Base-by-base conservation (phyloP, 2,888 invertebrate species). In the Hartigia nigra region DNA sequence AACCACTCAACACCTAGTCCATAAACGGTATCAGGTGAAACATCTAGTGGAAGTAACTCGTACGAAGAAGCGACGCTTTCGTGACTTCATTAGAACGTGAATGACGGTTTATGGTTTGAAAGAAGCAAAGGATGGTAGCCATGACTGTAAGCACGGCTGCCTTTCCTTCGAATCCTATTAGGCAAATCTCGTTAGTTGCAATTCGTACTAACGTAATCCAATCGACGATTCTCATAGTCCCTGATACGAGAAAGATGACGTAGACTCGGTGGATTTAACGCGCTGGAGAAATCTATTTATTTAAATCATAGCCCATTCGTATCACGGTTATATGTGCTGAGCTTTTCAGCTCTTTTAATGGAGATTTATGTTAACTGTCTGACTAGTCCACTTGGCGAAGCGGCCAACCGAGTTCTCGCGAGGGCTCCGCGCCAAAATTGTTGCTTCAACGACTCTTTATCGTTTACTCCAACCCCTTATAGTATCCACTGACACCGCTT, bases 251-350 rank as follows among this genome's bases (percentile, higher is more conserved):
- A 55, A 55, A 55, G 55, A 55, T 23, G 55, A 55, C 55, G 55
- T 23, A 23, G 9, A 55, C 55, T 23, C 55, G 55, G 55, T 1
- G 55, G 55, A 23, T 9, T 55, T 55, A 23, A 55, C 23, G 55
- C 55, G 55, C 55, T 23, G 9, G 55, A 55, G 55, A 55, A 80
- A 83, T 85, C 81, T 84, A 79, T 85, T 87, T 85, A 87, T 86
- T 87, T 84, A 86, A 87, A 88, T 87, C 82, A 72, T 77, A 77
- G 79, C 85, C 9, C 83, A 85, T 87, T 85, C 81, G 84, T 85
- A 85, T 72, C 34, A 85, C 81, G 80, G 70, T 12, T 72, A 55
- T 55, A 55, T 23, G 23, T 39, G 55, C 55, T 55, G 55, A 55
- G 55, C 55, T 55, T 55, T 55, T 55, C 55, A 79, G 75, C 81